Percentiles rank a stretch among this genome's conserved stretches.
Conservation (phyloP, 2,797 vertebrate genomes). For the Distichodus sexfasciatus region DNA sequence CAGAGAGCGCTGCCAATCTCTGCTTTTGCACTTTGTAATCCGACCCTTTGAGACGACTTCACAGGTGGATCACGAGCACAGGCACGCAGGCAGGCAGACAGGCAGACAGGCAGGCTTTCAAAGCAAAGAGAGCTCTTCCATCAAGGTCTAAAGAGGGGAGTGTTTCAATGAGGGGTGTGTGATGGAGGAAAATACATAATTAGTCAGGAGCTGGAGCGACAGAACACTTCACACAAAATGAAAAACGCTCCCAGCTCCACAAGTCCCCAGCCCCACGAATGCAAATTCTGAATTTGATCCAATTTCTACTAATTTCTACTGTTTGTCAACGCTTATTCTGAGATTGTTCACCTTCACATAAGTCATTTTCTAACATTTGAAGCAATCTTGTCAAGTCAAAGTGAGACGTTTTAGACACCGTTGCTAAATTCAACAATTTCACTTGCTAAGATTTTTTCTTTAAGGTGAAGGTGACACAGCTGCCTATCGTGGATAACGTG, state of each 20-base stretch:
- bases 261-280: too few species aligned
- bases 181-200: slow-evolving; percentile 10
- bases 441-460: too few species aligned
- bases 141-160: slow-evolving; percentile 31
- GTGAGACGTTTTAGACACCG: too few species aligned
- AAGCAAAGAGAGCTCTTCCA: neutral
- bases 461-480: neutral
- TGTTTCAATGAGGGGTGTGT: slow-evolving; percentile 7
- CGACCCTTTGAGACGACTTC: slow-evolving; percentile 18
- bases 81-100: neutral
- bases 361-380: too few species aligned
- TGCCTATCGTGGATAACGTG: neutral
- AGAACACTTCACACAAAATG: neutral
- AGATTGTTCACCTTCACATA: too few species aligned
- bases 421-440: too few species aligned
- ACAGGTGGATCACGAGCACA: slow-evolving; percentile 13
- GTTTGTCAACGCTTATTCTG: too few species aligned
- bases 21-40: slow-evolving; percentile 4
- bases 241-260: neutral
- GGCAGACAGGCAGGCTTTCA: neutral
- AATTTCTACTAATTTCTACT: too few species aligned
- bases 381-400: neutral
- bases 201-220: neutral
- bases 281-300: too few species aligned
- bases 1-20: neutral